These are phyloP conservation scores for Acromyrmex heyeri DNA, from an alignment of 1,140 invertebrate genomes.

Conservation along the genomic window DNA sequence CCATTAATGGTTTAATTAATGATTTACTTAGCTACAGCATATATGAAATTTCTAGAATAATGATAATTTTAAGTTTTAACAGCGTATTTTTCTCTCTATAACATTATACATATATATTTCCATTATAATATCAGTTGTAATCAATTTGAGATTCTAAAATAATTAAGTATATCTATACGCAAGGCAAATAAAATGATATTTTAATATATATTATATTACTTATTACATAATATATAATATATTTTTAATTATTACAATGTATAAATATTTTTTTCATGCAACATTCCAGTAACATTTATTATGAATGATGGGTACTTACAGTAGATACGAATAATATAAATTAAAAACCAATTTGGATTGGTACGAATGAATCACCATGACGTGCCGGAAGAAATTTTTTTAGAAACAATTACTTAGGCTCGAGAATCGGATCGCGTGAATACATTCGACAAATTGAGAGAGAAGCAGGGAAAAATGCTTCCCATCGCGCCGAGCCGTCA, in stretches of 20 bases:
- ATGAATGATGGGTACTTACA: too few species aligned
- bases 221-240: too few species aligned
- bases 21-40: neutral
- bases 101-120: neutral
- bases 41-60: neutral
- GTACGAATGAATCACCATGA: neutral
- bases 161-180: neutral
- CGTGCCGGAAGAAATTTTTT: slow-evolving; percentile 41
- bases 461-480: slow-evolving; percentile 44
- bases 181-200: neutral
- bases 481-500: slow-evolving; percentile 45
- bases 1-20: slow-evolving; percentile 4
- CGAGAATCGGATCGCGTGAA: slow-evolving; percentile 64
- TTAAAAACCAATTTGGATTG: slow-evolving; percentile 60
- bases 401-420: slow-evolving; percentile 61
- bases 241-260: neutral
- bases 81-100: neutral
- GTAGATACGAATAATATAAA: neutral
- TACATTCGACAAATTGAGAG: slow-evolving; percentile 43
- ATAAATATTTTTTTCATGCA: neutral
- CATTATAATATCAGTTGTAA: neutral
- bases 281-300: neutral
- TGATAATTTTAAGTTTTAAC: neutral
- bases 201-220: neutral
- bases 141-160: neutral